Percentiles rank a stretch among this genome's conserved stretches.
These are phyloP conservation scores for Merops nubicus DNA, from an alignment of 2,113 vertebrate genomes.

Conservation along the genomic window DNA sequence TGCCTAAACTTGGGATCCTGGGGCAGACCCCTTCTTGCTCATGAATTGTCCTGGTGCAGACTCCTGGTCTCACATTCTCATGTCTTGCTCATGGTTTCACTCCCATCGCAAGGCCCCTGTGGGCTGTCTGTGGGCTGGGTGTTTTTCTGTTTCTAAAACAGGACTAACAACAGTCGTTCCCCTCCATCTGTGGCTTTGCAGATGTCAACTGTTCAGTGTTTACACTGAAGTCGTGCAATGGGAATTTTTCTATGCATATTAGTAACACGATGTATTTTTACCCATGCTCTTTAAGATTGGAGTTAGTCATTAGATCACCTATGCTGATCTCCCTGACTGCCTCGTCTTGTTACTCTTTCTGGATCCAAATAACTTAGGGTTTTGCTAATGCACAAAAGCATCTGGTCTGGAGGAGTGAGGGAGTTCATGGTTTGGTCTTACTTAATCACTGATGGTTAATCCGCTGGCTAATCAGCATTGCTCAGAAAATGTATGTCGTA, in stretches of 20 bases:
- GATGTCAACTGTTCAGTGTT: conserved; percentile 10
- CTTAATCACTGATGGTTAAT: neutral
- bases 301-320: conserved; percentile 2
- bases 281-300: neutral
- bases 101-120: fast-evolving
- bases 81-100: neutral
- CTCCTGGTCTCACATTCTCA: neutral
- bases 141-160: conserved; percentile 21
- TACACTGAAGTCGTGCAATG: neutral
- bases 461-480: neutral
- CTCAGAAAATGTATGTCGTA: neutral
- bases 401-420: neutral
- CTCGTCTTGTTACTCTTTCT: neutral
- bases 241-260: neutral
- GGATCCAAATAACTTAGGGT: neutral
- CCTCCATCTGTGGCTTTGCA: neutral
- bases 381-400: neutral
- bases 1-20: neutral
- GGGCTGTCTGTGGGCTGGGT: neutral
- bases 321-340: neutral
- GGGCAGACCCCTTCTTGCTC: neutral
- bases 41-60: neutral
- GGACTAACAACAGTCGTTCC: neutral
- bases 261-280: neutral
- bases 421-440: conserved; percentile 13